phyloP scores from a whole-genome alignment of 2,797 vertebrate species.

The Centropyge bicolor region DNA sequence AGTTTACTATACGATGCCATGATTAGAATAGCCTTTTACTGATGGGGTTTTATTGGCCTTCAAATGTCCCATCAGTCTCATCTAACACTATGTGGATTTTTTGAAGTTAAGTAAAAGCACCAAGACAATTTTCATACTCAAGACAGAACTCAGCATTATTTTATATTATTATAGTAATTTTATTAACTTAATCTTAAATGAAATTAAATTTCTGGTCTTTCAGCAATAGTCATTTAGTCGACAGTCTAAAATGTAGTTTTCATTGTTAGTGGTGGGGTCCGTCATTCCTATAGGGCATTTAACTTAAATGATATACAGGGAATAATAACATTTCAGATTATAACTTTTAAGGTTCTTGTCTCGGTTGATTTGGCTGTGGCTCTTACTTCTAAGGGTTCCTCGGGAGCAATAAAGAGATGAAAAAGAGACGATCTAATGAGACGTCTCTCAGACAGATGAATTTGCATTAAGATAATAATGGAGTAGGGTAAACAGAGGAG shows the following conservation, averaged over 20 bases:
- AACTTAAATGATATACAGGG: no score
- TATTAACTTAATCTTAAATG: not conserved
- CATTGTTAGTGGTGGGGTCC: not conserved
- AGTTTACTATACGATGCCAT: no score
- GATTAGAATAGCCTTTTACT: not conserved
- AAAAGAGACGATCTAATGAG: no score
- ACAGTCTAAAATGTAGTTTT: not conserved
- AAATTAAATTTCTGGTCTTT: not conserved
- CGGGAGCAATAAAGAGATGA: no score
- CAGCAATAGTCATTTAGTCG: not conserved
- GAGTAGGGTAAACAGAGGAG: no score
- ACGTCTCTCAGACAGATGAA: no score
- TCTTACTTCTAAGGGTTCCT: no score
- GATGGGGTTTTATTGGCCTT: not conserved
- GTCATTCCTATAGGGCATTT: no score
- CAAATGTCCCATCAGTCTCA: slow-evolving; percentile 1
- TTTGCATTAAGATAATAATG: no score
- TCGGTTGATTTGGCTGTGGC: no score
- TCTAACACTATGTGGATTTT: not conserved
- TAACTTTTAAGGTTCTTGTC: no score
- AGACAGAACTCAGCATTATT: not conserved
- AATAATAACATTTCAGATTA: no score
- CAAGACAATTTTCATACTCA: not conserved
- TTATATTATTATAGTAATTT: not conserved
- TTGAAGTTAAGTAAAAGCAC: not conserved